Conservation (phyloP, 2,797 vertebrate species). For the Rhinella marina region DNA sequence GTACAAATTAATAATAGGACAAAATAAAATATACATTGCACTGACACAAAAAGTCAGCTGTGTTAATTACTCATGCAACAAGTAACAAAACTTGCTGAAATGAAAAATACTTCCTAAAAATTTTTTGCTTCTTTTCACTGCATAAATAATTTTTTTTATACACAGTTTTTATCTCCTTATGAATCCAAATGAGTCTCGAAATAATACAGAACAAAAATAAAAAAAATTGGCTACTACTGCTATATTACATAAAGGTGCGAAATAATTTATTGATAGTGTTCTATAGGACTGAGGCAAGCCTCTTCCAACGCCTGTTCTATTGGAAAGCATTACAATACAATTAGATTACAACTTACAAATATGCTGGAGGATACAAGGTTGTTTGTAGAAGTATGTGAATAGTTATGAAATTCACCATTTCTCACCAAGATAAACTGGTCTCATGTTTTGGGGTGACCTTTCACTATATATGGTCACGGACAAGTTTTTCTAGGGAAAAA, state of each 20-base stretch:
- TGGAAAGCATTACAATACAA: slow-evolving; percentile 76
- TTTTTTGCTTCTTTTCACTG: slow-evolving; percentile 80
- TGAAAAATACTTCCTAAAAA: slow-evolving; percentile 94
- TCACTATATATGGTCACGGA: background rate
- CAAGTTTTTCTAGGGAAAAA: background rate
- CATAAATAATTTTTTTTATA: slow-evolving; percentile 97
- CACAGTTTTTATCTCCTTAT: slow-evolving; percentile 83
- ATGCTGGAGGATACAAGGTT: slow-evolving; percentile 73
- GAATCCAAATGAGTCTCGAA: slow-evolving; percentile 84
- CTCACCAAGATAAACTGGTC: slow-evolving; percentile 65
- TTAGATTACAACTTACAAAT: slow-evolving; percentile 76
- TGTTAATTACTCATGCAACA: slow-evolving; percentile 98
- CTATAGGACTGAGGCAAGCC: slow-evolving; percentile 71
- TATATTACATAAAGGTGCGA: slow-evolving; percentile 92
- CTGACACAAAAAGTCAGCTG: slow-evolving; percentile 99
- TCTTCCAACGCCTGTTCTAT: slow-evolving; percentile 73
- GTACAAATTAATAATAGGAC: slow-evolving; percentile 85
- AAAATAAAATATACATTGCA: slow-evolving; percentile 92
- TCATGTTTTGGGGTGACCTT: slow-evolving; percentile 63
- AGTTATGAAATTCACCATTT: slow-evolving; percentile 67
- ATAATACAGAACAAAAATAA: slow-evolving; percentile 84
- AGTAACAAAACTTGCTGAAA: slow-evolving; percentile 99
- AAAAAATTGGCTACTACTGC: slow-evolving; percentile 79
- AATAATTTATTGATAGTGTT: slow-evolving; percentile 84
- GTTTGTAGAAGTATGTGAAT: slow-evolving; percentile 60